Percentiles rank a stretch among this genome's conserved stretches.
Conservation (phyloP, 37 sponge, comb jelly and placozoan species). For the Oopsacas minuta region DNA sequence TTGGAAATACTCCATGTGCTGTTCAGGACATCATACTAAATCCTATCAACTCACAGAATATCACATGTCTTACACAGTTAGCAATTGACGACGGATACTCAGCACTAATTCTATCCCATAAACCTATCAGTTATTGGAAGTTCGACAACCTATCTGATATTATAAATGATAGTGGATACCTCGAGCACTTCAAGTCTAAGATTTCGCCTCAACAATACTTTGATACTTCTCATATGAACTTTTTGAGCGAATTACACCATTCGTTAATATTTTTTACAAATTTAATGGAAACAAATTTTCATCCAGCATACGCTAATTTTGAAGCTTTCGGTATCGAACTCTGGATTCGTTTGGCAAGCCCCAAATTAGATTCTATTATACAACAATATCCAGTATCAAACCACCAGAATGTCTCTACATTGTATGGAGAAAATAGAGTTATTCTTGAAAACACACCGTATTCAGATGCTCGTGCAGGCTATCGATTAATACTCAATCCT, state of each 20-base stretch:
- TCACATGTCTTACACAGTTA: conserved; percentile 36
- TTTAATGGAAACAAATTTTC: conserved; percentile 26
- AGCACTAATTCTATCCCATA: conserved; percentile 19
- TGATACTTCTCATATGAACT: neutral
- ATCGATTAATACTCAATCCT: conserved; percentile 42
- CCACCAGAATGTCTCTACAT: too few species aligned
- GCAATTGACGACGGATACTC: conserved; percentile 61
- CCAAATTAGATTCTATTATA: neutral
- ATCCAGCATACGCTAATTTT: neutral
- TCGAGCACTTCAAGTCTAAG: neutral
- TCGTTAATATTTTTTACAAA: neutral
- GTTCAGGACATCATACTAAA: conserved; percentile 22
- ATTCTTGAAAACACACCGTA: neutral
- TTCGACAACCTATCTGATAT: conserved; percentile 29
- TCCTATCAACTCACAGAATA: neutral
- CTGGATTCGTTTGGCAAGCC: conserved; percentile 25
- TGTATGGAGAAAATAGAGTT: too few species aligned
- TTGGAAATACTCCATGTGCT: conserved; percentile 62
- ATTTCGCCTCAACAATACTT: neutral
- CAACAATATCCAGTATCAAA: neutral
- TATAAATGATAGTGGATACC: conserved; percentile 12
- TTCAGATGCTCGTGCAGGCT: conserved; percentile 26
- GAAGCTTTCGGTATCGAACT: conserved; percentile 37
- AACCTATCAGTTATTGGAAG: conserved; percentile 50
- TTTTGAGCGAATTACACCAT: neutral